A percentile compares a stretch with the other conserved stretches of the same genome.
These are phyloP conservation scores for Hippasteria phrygiana DNA, from an alignment of 53 echinoderm and acorn worm genomes.

Conservation along the genomic window DNA sequence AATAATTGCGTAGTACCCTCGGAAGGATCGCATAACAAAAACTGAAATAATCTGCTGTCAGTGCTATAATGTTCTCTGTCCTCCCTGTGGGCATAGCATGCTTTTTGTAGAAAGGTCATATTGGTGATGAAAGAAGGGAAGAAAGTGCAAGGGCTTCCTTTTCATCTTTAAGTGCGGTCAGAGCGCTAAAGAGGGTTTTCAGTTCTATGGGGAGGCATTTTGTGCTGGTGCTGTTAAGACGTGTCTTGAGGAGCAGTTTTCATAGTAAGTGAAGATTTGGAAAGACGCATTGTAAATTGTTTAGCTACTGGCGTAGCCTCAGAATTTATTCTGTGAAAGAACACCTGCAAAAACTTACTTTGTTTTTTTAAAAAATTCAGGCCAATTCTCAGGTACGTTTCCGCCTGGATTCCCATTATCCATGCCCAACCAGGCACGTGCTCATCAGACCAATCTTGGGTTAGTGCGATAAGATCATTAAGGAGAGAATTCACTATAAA, in stretches of 20 bases:
- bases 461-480: conserved; percentile 23
- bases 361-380: too few species aligned
- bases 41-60: neutral
- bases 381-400: conserved; percentile 1
- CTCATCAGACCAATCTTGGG: conserved; percentile 7
- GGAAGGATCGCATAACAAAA: neutral
- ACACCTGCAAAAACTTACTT: too few species aligned
- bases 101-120: conserved; percentile 22
- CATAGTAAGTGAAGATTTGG: too few species aligned
- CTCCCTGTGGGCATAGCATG: conserved; percentile 2
- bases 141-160: conserved; percentile 29
- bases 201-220: conserved; percentile 24
- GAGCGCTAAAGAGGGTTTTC: neutral
- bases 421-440: neutral
- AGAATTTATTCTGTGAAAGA: too few species aligned
- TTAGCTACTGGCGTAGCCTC: too few species aligned
- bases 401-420: conserved; percentile 21
- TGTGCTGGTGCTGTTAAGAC: neutral
- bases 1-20: neutral
- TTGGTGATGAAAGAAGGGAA: conserved; percentile 28
- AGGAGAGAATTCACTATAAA: conserved; percentile 33
- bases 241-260: too few species aligned
- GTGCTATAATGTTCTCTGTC: conserved; percentile 20
- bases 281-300: too few species aligned
- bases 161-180: neutral